Percentiles rank a stretch among this genome's conserved stretches.
Conservation (phyloP, 2,888 invertebrate species). For the Melanchra persicariae region DNA sequence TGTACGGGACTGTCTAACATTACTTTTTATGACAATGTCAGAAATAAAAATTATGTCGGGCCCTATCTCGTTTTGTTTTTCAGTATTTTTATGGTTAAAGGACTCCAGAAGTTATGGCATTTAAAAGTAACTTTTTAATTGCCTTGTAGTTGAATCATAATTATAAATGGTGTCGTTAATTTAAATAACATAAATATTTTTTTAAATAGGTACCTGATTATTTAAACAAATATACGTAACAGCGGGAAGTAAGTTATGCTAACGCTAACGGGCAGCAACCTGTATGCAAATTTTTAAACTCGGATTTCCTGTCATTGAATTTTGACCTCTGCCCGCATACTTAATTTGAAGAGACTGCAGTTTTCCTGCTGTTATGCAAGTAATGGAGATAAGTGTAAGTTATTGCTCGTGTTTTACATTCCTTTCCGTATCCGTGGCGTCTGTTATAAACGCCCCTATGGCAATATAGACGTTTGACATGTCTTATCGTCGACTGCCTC, state of each 20-base stretch:
- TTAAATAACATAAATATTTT: neutral
- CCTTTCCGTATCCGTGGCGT: constrained; percentile 11
- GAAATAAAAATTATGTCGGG: constrained; percentile 5
- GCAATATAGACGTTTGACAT: constrained; percentile 47
- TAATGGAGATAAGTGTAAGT: constrained; percentile 3
- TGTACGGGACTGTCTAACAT: constrained; percentile 42
- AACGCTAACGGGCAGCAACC: constrained; percentile 1
- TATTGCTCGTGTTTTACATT: constrained; percentile 27
- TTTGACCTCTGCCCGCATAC: constrained; percentile 37
- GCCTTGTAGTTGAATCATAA: neutral
- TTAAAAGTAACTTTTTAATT: neutral
- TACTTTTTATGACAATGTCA: constrained; percentile 21
- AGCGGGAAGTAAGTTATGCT: constrained; percentile 3
- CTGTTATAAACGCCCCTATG: constrained; percentile 34
- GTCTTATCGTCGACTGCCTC: constrained; percentile 37
- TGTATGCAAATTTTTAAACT: constrained; percentile 38
- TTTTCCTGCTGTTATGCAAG: neutral
- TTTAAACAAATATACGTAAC: constrained; percentile 1
- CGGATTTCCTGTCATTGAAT: constrained; percentile 58
- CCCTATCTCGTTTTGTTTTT: neutral
- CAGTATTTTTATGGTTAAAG: constrained; percentile 5
- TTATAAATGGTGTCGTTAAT: neutral
- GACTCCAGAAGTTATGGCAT: neutral
- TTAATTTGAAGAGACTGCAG: constrained; percentile 3
- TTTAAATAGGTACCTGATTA: neutral